These are phyloP conservation scores for Drosophila biarmipes DNA, from an alignment of 1,140 invertebrate genomes.

Conservation along the genomic window DNA sequence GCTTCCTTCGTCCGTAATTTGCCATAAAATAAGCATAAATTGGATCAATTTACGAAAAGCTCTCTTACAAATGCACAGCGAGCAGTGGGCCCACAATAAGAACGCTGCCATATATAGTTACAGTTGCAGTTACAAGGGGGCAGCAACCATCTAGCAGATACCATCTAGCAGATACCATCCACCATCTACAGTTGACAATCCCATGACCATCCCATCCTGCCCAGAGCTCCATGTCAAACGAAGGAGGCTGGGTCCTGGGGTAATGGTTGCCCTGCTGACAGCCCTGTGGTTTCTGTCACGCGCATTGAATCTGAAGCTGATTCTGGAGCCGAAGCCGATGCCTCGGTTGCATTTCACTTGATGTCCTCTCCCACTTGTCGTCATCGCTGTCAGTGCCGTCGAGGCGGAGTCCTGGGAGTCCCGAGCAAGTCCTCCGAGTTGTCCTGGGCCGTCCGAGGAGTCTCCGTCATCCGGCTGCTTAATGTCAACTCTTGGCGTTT, in stretches of 20 bases:
- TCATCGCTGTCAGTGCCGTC: constrained; percentile 39
- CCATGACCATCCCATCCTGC: constrained; percentile 24
- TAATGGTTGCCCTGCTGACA: constrained; percentile 61
- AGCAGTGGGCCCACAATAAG: constrained; percentile 31
- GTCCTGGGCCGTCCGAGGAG: constrained; percentile 10
- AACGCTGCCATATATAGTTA: constrained; percentile 42
- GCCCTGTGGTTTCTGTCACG: constrained; percentile 71
- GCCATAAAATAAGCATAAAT: constrained; percentile 82
- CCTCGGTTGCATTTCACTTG: constrained; percentile 71
- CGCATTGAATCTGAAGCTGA: constrained; percentile 66
- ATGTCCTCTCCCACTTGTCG: constrained; percentile 52
- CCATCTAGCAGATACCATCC: neutral
- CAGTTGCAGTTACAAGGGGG: constrained; percentile 19
- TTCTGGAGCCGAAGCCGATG: constrained; percentile 26
- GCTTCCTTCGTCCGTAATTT: constrained; percentile 69
- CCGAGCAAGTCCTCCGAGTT: constrained; percentile 11
- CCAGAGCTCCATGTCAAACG: constrained; percentile 43
- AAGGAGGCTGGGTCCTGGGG: constrained; percentile 35
- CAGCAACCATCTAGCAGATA: neutral
- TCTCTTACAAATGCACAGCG: constrained; percentile 70
- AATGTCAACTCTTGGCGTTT: constrained; percentile 79
- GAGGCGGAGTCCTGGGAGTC: constrained; percentile 4
- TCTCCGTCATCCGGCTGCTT: constrained; percentile 60
- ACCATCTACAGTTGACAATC: constrained; percentile 32
- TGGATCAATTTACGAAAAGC: constrained; percentile 80